Evolutionary conservation across 1,140 invertebrate species (phyloP), one percentile per base, ranked within the genome.

Genomic region (Drusus annulatus): DNA sequence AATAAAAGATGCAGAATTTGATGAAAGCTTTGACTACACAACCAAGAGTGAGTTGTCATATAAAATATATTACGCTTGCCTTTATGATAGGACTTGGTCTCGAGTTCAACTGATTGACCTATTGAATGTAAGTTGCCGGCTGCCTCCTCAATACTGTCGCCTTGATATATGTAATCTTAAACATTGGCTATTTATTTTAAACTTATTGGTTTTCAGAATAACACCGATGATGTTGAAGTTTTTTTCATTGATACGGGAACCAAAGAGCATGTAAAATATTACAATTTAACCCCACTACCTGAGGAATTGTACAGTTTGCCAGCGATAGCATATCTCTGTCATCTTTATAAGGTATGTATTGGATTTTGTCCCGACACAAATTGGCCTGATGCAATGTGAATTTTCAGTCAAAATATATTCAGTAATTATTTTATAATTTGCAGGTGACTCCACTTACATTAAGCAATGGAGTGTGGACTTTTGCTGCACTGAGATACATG

Each of bases 81-180:
- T 56, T 16, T 17, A 58, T 25, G 23, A 58, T 16, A 17, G n/a
- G 0, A 28, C 23, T 54, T 31, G 19, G 50, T 54, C 23, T 54
- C 71, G 71, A 3, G 54, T 56, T 28, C 51, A 56, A 21, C 17
- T 74, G n/a, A n/a, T 54, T 8, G 19, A 56, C 16, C 6, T 28
- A 16, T 56, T 74, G 25, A 52, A 56, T 0, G 54, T 74, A 54
- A 74, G 54, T 74, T 50, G n/a, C n/a, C n/a, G n/a, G n/a, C n/a
- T n/a, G n/a, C n/a, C n/a, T n/a, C n/a, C n/a, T n/a, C n/a, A n/a
- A n/a, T n/a, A n/a, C n/a, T n/a, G n/a, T n/a, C 6, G 21, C 23
- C 10, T 65, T n/a, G 7, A n/a, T 25, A 2, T 25, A n/a, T 36
- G 1, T 36, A 8, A 15, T 65, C 16, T 25, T 1, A n/a, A 28